Conservation (phyloP, 1,140 invertebrate species). For the Nomia melanderi region DNA sequence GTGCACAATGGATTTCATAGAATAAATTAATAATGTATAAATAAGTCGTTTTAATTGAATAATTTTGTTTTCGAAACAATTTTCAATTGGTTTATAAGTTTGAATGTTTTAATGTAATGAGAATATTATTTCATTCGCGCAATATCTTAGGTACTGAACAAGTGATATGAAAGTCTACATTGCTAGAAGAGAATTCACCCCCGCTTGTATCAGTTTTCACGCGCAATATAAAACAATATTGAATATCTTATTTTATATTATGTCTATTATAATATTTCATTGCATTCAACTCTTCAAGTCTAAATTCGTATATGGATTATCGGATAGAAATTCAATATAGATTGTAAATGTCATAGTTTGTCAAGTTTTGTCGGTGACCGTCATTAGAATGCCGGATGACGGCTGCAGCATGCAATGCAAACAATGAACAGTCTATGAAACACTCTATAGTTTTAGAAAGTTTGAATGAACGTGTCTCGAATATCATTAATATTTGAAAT, state of each 20-base stretch:
- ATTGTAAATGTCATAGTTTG: background rate
- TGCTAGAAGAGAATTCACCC: too few relatives aligned
- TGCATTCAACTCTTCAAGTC: too few relatives aligned
- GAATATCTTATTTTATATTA: background rate
- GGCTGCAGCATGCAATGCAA: background rate
- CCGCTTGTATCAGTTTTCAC: background rate
- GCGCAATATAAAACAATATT: background rate
- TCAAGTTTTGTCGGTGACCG: background rate
- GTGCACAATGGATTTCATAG: too few relatives aligned
- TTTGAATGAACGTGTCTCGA: too few relatives aligned
- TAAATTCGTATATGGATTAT: background rate
- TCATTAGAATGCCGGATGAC: slow-evolving; percentile 1
- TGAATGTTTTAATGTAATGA: too few relatives aligned
- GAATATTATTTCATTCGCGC: too few relatives aligned
- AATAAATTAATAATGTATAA: background rate
- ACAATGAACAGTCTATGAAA: background rate
- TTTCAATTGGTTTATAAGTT: too few relatives aligned
- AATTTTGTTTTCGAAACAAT: background rate
- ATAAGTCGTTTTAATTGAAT: background rate
- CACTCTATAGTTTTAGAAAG: background rate
- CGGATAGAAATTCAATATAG: background rate
- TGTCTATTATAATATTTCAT: background rate
- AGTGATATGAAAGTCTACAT: too few relatives aligned
- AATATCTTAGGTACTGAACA: too few relatives aligned
- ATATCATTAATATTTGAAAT: background rate